These are phyloP conservation scores for Trachelus iudaicus DNA, from an alignment of 2,888 invertebrate species.

Conservation along the genomic window DNA sequence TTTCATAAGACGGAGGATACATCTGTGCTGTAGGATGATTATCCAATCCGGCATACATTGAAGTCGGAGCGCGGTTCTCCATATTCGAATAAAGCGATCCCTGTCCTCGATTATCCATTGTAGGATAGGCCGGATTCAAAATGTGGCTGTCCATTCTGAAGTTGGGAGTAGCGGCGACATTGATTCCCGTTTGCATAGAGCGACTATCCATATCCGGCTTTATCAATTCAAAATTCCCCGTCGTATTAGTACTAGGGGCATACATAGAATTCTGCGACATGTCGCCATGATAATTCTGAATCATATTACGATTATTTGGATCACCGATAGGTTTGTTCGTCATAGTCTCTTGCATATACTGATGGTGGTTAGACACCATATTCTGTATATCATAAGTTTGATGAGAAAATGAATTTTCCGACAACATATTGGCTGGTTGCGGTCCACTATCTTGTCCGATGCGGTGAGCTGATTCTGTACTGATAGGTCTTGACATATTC, in stretches of 20 bases:
- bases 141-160: slow-evolving; percentile 40
- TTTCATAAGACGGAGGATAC: slow-evolving; percentile 41
- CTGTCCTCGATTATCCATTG: slow-evolving; percentile 40
- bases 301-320: slow-evolving; percentile 32
- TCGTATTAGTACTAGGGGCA: slow-evolving; percentile 32
- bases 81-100: slow-evolving; percentile 21
- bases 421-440: slow-evolving; percentile 41
- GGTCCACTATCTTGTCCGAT: slow-evolving; percentile 43
- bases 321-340: slow-evolving; percentile 43
- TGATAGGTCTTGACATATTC: slow-evolving; percentile 51
- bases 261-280: slow-evolving; percentile 49
- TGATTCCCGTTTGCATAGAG: slow-evolving; percentile 33
- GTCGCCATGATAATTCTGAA: slow-evolving; percentile 44
- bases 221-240: slow-evolving; percentile 39
- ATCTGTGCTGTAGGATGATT: slow-evolving; percentile 37
- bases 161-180: slow-evolving; percentile 29
- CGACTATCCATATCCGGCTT: slow-evolving; percentile 49
- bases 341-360: slow-evolving; percentile 41
- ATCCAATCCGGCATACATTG: slow-evolving; percentile 43
- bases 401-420: slow-evolving; percentile 43
- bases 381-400: slow-evolving; percentile 47
- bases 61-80: neutral
- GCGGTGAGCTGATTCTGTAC: slow-evolving; percentile 47
- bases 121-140: slow-evolving; percentile 34
- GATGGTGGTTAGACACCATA: slow-evolving; percentile 33